Conservation (phyloP, 2,113 vertebrate species). For the Pandion haliaetus region DNA sequence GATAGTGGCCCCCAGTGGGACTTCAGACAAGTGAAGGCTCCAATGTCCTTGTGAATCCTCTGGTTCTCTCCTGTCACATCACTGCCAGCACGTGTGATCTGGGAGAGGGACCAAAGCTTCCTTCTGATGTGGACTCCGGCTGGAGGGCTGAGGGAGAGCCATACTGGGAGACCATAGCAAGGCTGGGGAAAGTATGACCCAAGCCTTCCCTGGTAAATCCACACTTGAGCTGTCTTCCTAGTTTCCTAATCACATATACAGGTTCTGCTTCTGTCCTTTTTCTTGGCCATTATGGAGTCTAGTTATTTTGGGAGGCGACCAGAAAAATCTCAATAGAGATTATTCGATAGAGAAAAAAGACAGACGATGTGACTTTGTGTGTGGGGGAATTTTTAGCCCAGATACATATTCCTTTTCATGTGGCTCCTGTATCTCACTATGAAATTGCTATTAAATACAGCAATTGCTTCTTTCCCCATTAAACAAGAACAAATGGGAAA, state of each 20-base stretch:
- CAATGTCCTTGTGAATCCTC: background rate
- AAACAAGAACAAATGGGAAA: conserved; percentile 24
- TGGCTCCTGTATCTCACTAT: background rate
- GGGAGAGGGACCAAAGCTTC: background rate
- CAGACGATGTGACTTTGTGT: background rate
- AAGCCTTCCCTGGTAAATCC: background rate
- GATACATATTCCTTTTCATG: background rate
- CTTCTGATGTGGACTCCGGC: accelerated
- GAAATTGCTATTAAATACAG: background rate
- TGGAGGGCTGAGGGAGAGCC: background rate
- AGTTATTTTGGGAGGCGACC: background rate
- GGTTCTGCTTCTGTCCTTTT: background rate
- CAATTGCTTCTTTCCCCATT: background rate
- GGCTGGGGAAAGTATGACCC: background rate
- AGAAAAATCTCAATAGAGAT: background rate
- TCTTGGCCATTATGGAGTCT: background rate
- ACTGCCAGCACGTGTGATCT: accelerated
- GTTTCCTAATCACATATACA: background rate
- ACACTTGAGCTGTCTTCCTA: background rate
- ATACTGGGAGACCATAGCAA: background rate
- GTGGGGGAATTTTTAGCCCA: background rate
- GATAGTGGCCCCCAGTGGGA: background rate
- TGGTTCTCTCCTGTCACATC: background rate
- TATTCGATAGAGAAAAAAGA: background rate
- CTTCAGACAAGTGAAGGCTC: background rate